Base-by-base conservation (phyloP, 2,797 vertebrate species). In the Erethizon dorsatum region DNA sequence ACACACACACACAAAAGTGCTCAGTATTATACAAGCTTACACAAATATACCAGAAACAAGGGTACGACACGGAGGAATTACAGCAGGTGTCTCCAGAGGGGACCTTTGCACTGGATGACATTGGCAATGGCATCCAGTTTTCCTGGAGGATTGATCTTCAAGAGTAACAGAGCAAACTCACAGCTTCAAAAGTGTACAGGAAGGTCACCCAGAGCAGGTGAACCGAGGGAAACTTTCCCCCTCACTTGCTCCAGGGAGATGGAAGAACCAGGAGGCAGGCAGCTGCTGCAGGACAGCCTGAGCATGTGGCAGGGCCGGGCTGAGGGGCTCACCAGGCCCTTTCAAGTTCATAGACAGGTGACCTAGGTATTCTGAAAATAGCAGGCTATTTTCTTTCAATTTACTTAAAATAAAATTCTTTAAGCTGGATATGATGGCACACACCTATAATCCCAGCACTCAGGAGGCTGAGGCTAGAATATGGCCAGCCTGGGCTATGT, bases 21-120 rank as follows among this genome's bases (percentile, higher is more conserved):
- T 41, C n/a, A 45, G 14, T 41, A 75, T 57, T n/a, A n/a, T 15
- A 63, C 24, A 31, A 28, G 18, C 65, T 67, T 1, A 59, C 52
- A 57, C 45, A 80, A 18, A 41, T 9, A 15, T 1, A 59, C 37
- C 63, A 3, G 26, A 71, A 37, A 7, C n/a, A 37, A 45, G 69
- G 37, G 4, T 45, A 33, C 65, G 0, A 4, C 4, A 20, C 0
- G 9, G 75, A 18, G 13, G 59, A 8, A 22, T 0, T 0, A 28
- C 0, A 9, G 83, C 52, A 52, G 88, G 65, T 57, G 11, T 61
- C 80, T 92, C 77, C 90, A 24, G 33, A 73, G 88, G 37, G 26
- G 37, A 41, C n/a, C n/a, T n/a, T n/a, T n/a, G n/a, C n/a, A n/a
- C 52, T 33, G 14, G 7, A 14, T 79, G 77, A 86, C 65, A 65